These are phyloP conservation scores for Drosophila lini DNA, from an alignment of 1,140 invertebrate species.

Conservation along the genomic window DNA sequence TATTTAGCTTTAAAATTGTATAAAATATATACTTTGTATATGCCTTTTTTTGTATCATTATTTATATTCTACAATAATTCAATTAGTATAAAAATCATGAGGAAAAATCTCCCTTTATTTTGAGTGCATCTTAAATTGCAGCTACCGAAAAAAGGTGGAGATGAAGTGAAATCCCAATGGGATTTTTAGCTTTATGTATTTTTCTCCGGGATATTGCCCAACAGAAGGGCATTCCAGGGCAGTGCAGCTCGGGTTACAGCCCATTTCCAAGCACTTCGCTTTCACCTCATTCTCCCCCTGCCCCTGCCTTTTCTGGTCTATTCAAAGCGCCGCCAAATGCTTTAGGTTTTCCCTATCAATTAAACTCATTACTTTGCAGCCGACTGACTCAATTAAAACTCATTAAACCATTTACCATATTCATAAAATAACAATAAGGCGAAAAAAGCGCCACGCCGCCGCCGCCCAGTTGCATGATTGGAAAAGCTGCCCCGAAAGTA, in stretches of 20 bases:
- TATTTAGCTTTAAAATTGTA: too few species aligned
- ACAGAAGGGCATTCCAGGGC: constrained; percentile 54
- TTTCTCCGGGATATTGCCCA: constrained; percentile 43
- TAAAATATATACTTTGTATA: too few species aligned
- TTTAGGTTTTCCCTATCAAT: constrained; percentile 69
- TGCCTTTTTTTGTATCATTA: not conserved
- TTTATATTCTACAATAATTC: not conserved
- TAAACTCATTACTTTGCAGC: constrained; percentile 70
- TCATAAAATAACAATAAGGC: constrained; percentile 78
- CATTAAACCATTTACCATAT: constrained; percentile 82
- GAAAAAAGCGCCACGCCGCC: constrained; percentile 43
- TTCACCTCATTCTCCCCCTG: constrained; percentile 61
- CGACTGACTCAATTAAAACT: constrained; percentile 77
- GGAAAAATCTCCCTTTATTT: not conserved
- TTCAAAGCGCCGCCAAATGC: constrained; percentile 40
- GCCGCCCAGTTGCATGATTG: constrained; percentile 39
- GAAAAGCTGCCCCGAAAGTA: constrained; percentile 20
- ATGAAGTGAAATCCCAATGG: constrained; percentile 30
- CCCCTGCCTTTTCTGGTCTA: constrained; percentile 20
- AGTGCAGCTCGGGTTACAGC: constrained; percentile 38
- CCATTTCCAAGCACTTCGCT: constrained; percentile 50
- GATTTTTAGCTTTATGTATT: constrained; percentile 11
- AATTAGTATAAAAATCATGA: too few species aligned
- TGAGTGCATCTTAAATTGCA: constrained; percentile 18
- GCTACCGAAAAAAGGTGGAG: constrained; percentile 20